These are phyloP conservation scores for Elanoides forficatus DNA, from an alignment of 2,113 vertebrate genomes.

Conservation along the genomic window DNA sequence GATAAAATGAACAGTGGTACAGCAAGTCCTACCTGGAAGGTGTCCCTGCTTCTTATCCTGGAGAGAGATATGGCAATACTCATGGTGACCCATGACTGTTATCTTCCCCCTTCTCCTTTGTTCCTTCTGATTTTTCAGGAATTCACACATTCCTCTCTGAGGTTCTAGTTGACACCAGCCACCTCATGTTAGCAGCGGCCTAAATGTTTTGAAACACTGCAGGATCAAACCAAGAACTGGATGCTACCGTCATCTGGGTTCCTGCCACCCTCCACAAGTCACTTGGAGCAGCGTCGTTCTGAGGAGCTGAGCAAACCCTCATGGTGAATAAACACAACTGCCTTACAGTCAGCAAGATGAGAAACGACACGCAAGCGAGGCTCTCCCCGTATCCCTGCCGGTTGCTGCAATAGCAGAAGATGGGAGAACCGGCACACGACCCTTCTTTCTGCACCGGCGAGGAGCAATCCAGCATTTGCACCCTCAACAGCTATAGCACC, in stretches of 20 bases:
- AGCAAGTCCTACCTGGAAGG: neutral
- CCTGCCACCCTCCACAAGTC: neutral
- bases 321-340: neutral
- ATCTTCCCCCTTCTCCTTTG: neutral
- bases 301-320: neutral
- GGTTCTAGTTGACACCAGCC: neutral
- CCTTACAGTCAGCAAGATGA: neutral
- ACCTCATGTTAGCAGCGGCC: neutral
- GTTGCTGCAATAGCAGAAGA: neutral
- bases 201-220: neutral
- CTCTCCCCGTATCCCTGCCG: neutral
- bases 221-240: neutral
- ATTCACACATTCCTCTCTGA: neutral
- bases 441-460: neutral
- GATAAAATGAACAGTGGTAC: neutral
- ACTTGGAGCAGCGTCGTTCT: neutral
- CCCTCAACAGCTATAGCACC: neutral
- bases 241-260: neutral
- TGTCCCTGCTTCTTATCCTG: neutral
- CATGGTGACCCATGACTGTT: neutral
- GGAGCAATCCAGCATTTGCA: neutral
- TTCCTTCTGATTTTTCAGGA: neutral
- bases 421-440: neutral
- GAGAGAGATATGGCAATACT: neutral
- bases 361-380: neutral